Evolutionary conservation across 2,797 vertebrate species (phyloP).

Genomic region (Arnoldichthys spilopterus): DNA sequence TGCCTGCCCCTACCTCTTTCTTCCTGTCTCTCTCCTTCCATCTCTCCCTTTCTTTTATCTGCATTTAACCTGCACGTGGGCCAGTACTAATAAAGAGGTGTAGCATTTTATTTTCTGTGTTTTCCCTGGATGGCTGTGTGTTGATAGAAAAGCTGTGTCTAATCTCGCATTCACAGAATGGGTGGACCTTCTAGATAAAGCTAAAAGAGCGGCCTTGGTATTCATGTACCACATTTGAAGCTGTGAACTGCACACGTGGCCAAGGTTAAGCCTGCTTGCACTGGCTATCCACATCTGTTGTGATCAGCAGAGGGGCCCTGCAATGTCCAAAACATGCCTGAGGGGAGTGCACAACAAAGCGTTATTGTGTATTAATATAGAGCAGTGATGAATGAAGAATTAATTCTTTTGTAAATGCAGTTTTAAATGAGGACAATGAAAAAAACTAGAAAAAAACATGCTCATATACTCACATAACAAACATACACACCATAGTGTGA

Average conservation of each 20-base stretch:
- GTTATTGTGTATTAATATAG: slow-evolving; percentile 46
- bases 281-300: slow-evolving; percentile 26
- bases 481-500: background rate
- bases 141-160: slow-evolving; percentile 28
- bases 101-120: slow-evolving; percentile 26
- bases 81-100: slow-evolving; percentile 43
- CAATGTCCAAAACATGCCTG: slow-evolving; percentile 13
- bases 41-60: background rate
- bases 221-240: slow-evolving; percentile 37
- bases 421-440: slow-evolving; percentile 14
- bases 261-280: slow-evolving; percentile 27
- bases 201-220: slow-evolving; percentile 43
- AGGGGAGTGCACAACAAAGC: slow-evolving; percentile 44
- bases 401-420: slow-evolving; percentile 24
- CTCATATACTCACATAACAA: background rate
- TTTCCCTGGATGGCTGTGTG: slow-evolving; percentile 20
- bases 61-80: slow-evolving; percentile 36
- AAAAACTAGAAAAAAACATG: slow-evolving; percentile 9
- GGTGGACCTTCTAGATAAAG: slow-evolving; percentile 49
- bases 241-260: slow-evolving; percentile 26
- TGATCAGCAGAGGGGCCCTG: slow-evolving; percentile 30
- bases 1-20: background rate
- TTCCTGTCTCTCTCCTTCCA: background rate
- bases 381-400: slow-evolving; percentile 14
- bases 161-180: slow-evolving; percentile 54